Base-by-base conservation (phyloP, 2,113 vertebrate species). In the Boulengeromyrus knoepffleri region DNA sequence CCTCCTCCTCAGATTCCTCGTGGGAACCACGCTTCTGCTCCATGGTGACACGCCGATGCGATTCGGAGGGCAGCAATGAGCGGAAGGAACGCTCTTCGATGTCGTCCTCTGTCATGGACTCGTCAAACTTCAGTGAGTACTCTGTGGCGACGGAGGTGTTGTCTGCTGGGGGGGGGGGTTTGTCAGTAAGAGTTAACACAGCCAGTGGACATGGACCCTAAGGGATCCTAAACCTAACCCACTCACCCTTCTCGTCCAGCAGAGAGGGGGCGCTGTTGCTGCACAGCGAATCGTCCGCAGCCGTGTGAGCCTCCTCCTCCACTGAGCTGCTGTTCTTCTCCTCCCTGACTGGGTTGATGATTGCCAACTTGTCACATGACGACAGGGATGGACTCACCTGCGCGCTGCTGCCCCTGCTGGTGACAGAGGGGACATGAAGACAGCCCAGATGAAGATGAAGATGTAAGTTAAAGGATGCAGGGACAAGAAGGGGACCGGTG, bases 31-130 rank as follows among this genome's bases (percentile, higher is more conserved):
- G 94, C 88, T 97, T 99, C 94, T 96, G 97, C 92, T 98, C 97
- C 93, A 98, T 93, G 4, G 97, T 98, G 92, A 95, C 96, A 92
- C 98, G 96, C 36, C 98, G 97, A 92, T 99, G 98, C 12, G 97
- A 97, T 92, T 99, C 98, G 24, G 98, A 99, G 1, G 99, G 98
- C 21, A 99, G 92, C 90, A 99, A 95, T 62, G 98, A 99, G 42
- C 98, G 97, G 89, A 99, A 99, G 3, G 98, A 99, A 83, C 96
- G 97, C 91, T 99, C 97, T 89, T 99, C 98, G 77, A 98, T 97
- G 92, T 99, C 98, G 90, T 99, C 98, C 94, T 99, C 98, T 15
- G 98, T 99, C 96, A 98, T 94, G 1, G 97, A 98, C 92, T 99
- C 97, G 89, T 98, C 98, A 93, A 99, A 98, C 95, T 98, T 99